Evolutionary conservation across 1,140 invertebrate species (phyloP).

Genomic region (Formica exsecta): DNA sequence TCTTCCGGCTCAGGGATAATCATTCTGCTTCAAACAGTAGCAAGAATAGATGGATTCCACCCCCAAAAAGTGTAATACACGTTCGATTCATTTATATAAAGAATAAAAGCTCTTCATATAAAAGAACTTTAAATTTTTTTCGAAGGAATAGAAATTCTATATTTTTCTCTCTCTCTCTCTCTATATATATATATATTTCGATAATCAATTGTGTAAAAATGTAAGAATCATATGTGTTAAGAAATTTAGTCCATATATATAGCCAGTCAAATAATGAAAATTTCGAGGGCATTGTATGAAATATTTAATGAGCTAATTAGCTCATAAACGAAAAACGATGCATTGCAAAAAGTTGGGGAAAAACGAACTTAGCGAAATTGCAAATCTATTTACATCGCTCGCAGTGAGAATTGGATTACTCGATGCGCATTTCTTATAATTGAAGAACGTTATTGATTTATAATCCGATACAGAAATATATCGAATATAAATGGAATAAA

Average conservation of each 20-base stretch:
- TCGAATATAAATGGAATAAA: background rate
- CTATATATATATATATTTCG: background rate
- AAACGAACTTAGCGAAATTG: constrained; percentile 42
- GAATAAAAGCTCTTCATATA: too few species aligned
- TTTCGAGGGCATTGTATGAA: constrained; percentile 13
- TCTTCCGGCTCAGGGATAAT: constrained; percentile 41
- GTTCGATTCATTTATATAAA: too few species aligned
- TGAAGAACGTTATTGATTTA: constrained; percentile 44
- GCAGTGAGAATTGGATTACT: constrained; percentile 71
- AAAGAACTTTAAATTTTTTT: background rate
- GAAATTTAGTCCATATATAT: background rate
- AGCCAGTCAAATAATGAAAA: constrained; percentile 21
- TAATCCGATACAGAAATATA: background rate
- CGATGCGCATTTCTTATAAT: constrained; percentile 20
- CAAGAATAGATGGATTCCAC: constrained; percentile 18
- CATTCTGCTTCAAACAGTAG: constrained; percentile 17
- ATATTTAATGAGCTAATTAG: constrained; percentile 70
- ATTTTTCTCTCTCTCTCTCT: too few species aligned
- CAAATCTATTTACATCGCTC: constrained; percentile 32
- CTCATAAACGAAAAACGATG: constrained; percentile 50
- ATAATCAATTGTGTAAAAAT: background rate
- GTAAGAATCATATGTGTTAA: background rate
- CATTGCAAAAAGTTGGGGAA: constrained; percentile 20
- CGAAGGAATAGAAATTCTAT: too few species aligned
- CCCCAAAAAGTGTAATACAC: too few species aligned